These are phyloP conservation scores for Archivesica marissinica DNA, from an alignment of 1,140 invertebrate genomes.

Conservation along the genomic window DNA sequence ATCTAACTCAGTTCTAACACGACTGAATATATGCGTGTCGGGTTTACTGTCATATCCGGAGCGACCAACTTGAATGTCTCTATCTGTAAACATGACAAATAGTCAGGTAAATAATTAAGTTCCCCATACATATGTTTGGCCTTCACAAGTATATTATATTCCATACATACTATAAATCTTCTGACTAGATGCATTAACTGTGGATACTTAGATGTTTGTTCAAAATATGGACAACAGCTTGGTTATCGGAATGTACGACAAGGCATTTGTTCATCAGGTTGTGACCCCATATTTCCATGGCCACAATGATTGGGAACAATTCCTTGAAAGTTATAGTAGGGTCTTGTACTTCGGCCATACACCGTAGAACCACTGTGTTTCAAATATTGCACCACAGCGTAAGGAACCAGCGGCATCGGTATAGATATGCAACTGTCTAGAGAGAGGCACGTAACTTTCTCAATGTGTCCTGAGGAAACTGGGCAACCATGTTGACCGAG, in stretches of 20 bases:
- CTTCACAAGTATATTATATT: no score
- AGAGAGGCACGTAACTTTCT: conserved; percentile 28
- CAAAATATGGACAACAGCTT: conserved; percentile 43
- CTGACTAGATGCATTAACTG: conserved; percentile 53
- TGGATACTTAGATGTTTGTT: conserved; percentile 41
- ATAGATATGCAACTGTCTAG: conserved; percentile 21
- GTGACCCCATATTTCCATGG: conserved; percentile 23
- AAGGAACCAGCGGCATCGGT: background rate
- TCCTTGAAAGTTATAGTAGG: conserved; percentile 47
- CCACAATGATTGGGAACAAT: conserved; percentile 45
- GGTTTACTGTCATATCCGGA: background rate
- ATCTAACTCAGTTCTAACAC: background rate
- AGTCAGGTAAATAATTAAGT: conserved; percentile 42
- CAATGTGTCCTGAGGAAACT: conserved; percentile 35
- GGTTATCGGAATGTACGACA: conserved; percentile 51
- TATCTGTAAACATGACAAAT: conserved; percentile 48
- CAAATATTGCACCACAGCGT: no score
- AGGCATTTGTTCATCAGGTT: conserved; percentile 15
- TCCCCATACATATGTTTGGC: no score
- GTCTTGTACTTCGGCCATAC: no score
- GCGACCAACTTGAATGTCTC: background rate
- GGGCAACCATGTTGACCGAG: background rate
- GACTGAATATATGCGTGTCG: background rate
- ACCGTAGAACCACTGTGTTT: no score
- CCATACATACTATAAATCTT: conserved; percentile 10